Conservation (phyloP, 2,113 vertebrate species). For the Pachypanchax playfairii region DNA sequence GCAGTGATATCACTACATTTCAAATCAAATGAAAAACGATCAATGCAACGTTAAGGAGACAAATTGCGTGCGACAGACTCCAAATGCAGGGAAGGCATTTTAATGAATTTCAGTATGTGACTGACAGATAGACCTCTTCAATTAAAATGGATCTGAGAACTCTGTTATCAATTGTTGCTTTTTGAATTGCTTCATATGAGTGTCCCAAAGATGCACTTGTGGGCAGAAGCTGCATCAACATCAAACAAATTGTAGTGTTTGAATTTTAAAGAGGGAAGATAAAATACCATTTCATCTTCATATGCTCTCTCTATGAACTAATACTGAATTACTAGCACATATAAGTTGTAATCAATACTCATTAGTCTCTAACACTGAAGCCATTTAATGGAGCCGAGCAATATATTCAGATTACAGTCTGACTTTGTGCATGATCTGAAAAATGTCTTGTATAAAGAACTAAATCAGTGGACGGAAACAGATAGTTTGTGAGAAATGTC, state of each 20-base stretch:
- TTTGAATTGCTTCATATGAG: conserved; percentile 35
- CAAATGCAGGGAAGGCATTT: conserved; percentile 60
- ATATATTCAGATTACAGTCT: conserved; percentile 27
- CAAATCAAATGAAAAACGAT: conserved; percentile 74
- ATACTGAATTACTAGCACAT: neutral
- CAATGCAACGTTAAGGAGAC: conserved; percentile 72
- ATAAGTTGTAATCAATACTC: conserved; percentile 22
- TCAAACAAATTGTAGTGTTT: neutral
- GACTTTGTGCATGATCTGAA: conserved; percentile 11
- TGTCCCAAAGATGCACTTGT: conserved; percentile 12
- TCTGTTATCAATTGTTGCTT: conserved; percentile 40
- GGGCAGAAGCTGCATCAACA: neutral
- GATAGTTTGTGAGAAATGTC: neutral
- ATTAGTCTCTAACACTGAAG: conserved; percentile 10
- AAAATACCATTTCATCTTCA: conserved; percentile 6
- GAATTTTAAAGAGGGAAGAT: neutral
- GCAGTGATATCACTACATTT: conserved; percentile 63
- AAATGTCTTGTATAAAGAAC: conserved; percentile 7
- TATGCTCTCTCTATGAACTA: neutral
- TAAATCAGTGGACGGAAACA: conserved; percentile 12
- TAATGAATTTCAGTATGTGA: conserved; percentile 64
- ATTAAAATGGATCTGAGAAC: conserved; percentile 65
- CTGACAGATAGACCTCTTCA: conserved; percentile 55
- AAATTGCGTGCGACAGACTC: conserved; percentile 55
- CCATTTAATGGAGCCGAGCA: conserved; percentile 5